These are phyloP conservation scores for Balearica regulorum DNA, from an alignment of 2,797 vertebrate genomes.

Conservation along the genomic window DNA sequence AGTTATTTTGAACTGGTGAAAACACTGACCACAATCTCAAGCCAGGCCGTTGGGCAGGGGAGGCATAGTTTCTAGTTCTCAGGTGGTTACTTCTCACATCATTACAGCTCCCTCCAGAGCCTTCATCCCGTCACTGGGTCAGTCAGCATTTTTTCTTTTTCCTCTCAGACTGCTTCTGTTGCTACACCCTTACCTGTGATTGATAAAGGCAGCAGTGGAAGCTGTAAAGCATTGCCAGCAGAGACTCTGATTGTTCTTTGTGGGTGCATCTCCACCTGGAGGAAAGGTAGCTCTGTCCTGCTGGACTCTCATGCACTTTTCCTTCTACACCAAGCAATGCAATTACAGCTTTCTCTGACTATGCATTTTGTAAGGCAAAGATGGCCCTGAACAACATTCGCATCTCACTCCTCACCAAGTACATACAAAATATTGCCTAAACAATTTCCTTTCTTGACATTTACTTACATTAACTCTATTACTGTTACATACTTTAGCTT, in stretches of 20 bases:
- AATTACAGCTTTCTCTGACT: neutral
- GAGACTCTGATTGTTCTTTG: neutral
- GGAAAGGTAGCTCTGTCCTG: neutral
- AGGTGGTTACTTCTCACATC: neutral
- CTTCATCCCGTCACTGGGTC: neutral
- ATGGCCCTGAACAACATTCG: neutral
- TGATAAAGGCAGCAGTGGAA: neutral
- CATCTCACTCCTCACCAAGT: neutral
- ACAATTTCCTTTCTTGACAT: neutral
- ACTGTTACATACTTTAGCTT: neutral
- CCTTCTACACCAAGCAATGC: fast-evolving
- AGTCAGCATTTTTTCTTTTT: neutral
- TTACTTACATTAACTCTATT: neutral
- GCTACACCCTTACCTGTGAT: neutral
- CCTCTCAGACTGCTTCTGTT: neutral
- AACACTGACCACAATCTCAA: neutral
- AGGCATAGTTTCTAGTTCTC: neutral
- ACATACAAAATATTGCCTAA: neutral
- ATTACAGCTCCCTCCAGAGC: neutral
- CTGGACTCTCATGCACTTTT: neutral
- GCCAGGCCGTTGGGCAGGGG: neutral
- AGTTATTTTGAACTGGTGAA: neutral
- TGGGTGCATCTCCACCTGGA: neutral
- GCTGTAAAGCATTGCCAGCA: neutral
- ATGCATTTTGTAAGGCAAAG: neutral